Percentiles rank a stretch among this genome's conserved stretches.
Conservation (phyloP, 2,113 vertebrate species). For the Pseudorasbora parva region DNA sequence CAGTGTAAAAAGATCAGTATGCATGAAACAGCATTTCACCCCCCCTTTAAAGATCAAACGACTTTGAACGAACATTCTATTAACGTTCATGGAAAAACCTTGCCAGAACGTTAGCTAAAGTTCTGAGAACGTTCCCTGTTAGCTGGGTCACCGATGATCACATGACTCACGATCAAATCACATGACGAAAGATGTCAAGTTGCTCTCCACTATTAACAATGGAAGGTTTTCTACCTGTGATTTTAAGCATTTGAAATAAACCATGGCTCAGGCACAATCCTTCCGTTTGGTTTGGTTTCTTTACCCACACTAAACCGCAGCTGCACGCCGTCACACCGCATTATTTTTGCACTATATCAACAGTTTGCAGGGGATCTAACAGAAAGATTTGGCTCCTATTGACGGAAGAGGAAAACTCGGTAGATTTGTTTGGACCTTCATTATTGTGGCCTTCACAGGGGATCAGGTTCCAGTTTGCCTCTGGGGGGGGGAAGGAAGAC, state of each 20-base stretch:
- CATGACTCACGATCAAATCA: too few relatives aligned
- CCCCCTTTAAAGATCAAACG: too few relatives aligned
- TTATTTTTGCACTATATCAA: constrained; percentile 4
- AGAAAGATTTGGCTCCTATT: constrained; percentile 40
- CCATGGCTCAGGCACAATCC: neutral
- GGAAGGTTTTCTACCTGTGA: constrained; percentile 26
- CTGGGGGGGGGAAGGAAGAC: constrained; percentile 6
- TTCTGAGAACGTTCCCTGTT: too few relatives aligned
- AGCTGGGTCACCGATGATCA: too few relatives aligned
- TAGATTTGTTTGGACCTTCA: constrained; percentile 32
- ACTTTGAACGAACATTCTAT: too few relatives aligned
- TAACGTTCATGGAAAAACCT: too few relatives aligned
- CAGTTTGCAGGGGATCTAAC: constrained; percentile 4
- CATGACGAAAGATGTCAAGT: too few relatives aligned
- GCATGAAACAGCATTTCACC: too few relatives aligned
- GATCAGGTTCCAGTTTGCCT: constrained; percentile 49
- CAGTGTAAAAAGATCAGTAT: too few relatives aligned
- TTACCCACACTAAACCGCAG: neutral
- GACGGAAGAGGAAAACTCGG: neutral
- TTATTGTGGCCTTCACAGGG: constrained; percentile 30
- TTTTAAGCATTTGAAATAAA: constrained; percentile 49
- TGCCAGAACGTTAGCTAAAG: too few relatives aligned
- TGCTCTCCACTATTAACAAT: neutral
- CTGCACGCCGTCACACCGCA: neutral
- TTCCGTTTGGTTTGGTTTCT: neutral